A percentile compares a stretch with the other conserved stretches of the same genome.
These are phyloP conservation scores for Leptodactylus fallax DNA, from an alignment of 2,797 vertebrate species.

Conservation along the genomic window DNA sequence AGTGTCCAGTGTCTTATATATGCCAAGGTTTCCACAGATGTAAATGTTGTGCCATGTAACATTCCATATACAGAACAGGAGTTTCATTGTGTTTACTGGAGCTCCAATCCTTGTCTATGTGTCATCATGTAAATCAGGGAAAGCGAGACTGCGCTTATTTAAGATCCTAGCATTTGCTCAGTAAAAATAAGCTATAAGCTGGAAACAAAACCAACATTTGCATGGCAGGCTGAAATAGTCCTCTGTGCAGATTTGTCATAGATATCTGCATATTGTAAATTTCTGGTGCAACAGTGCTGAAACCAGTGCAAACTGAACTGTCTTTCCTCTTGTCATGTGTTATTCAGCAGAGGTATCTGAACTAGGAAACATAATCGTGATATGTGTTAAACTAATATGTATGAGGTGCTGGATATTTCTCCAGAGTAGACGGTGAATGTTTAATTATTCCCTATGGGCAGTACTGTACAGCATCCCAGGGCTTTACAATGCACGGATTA, in stretches of 20 bases:
- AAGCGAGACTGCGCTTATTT: background rate
- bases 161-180: background rate
- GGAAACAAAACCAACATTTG: slow-evolving; percentile 14
- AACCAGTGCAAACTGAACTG: background rate
- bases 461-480: background rate
- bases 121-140: background rate
- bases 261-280: background rate
- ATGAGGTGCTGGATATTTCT: slow-evolving; percentile 5
- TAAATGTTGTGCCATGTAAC: too few species aligned
- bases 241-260: background rate
- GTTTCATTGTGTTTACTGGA: background rate
- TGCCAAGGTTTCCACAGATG: background rate
- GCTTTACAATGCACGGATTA: background rate
- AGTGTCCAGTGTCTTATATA: too few species aligned
- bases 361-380: background rate
- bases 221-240: background rate
- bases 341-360: background rate
- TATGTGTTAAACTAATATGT: background rate
- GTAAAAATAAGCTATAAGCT: background rate
- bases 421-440: background rate
- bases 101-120: background rate
- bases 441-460: slow-evolving; percentile 38
- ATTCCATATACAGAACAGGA: too few species aligned
- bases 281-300: slow-evolving; percentile 1
- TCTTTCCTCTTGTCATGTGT: too few species aligned